Evolutionary conservation across 2,113 vertebrate species (phyloP).

Genomic region (Nicator chloris): DNA sequence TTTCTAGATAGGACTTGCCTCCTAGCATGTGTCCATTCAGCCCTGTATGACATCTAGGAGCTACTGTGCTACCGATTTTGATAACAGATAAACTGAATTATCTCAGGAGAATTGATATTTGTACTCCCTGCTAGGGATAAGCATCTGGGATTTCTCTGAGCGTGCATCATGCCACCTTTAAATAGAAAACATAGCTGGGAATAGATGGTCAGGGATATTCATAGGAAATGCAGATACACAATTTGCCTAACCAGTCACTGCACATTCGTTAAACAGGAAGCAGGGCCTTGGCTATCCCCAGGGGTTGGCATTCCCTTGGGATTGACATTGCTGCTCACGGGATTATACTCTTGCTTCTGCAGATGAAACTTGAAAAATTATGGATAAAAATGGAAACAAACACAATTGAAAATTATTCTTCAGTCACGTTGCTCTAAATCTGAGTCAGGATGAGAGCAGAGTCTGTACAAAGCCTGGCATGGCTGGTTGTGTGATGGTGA

Average conservation of each 20-base stretch:
- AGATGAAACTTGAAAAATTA: slow-evolving; percentile 12
- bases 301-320: background rate
- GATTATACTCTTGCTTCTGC: slow-evolving; percentile 11
- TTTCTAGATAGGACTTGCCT: background rate
- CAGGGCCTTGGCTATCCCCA: background rate
- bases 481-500: background rate
- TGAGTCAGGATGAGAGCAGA: background rate
- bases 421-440: background rate
- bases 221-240: background rate
- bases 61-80: background rate
- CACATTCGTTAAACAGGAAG: slow-evolving; percentile 23
- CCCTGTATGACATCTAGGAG: background rate
- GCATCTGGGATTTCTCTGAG: slow-evolving; percentile 21
- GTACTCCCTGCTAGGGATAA: slow-evolving; percentile 21
- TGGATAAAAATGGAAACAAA: slow-evolving; percentile 30
- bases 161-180: background rate
- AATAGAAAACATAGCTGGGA: slow-evolving; percentile 30
- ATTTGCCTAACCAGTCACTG: slow-evolving; percentile 34
- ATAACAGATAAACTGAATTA: slow-evolving; percentile 30
- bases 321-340: background rate
- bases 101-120: slow-evolving; percentile 23
- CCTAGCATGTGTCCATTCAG: background rate
- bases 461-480: background rate
- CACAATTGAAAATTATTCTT: background rate
- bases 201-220: background rate